Percentiles rank a stretch among this genome's conserved stretches.
Conservation (phyloP, 2,888 invertebrate genomes). For the Apodemia duryi region DNA sequence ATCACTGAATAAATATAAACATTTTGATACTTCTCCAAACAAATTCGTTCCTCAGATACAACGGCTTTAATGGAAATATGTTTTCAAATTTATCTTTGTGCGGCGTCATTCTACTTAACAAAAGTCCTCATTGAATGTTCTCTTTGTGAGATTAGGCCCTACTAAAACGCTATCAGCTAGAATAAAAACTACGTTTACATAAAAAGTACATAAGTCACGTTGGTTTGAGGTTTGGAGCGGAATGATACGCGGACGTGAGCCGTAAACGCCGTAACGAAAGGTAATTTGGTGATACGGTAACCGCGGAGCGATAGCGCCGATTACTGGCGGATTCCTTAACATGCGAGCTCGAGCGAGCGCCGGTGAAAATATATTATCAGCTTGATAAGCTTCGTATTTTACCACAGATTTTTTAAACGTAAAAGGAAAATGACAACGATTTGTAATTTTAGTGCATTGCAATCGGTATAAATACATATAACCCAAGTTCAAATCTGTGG, state of each 20-base stretch:
- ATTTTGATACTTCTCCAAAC: not conserved
- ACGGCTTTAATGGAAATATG: not conserved
- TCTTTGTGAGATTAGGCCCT: not conserved
- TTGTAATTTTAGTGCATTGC: not conserved
- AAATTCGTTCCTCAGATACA: not conserved
- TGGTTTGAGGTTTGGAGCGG: not conserved
- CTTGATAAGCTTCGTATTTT: not conserved
- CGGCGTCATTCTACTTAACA: not conserved
- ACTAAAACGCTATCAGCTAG: not conserved
- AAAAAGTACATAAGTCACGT: slow-evolving; percentile 9
- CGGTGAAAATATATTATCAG: not conserved
- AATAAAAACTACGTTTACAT: slow-evolving; percentile 10
- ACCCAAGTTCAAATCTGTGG: too few species aligned
- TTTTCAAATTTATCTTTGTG: not conserved
- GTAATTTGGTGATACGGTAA: slow-evolving; percentile 11
- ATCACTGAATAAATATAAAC: too few species aligned
- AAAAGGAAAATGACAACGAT: not conserved
- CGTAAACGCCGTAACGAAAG: not conserved
- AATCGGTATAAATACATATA: too few species aligned
- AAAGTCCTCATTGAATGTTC: not conserved
- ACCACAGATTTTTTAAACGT: not conserved
- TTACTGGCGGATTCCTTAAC: not conserved
- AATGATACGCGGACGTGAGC: slow-evolving; percentile 3
- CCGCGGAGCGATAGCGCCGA: not conserved
- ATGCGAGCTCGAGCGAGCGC: not conserved